Base-by-base conservation (phyloP, 2,888 invertebrate species). In the Apamea anceps region DNA sequence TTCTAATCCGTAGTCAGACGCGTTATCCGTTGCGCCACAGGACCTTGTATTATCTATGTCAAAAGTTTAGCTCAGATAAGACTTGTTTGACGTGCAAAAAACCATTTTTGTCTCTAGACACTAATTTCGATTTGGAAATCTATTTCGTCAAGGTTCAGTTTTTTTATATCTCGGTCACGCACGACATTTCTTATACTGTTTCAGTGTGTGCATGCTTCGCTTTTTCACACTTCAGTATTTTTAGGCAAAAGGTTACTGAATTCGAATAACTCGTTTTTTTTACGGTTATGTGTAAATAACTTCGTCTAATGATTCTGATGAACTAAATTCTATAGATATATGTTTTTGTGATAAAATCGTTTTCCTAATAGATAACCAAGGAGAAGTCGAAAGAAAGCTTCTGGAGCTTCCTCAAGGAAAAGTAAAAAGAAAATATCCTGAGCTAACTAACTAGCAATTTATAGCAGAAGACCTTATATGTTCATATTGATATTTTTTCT, bases 1-100 rank as follows among this genome's bases (percentile, higher is more conserved):
- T 97, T 97, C 97, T 97, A 97, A 97, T 97, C 97, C 97, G 97
- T 97, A 97, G 97, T 97, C 97, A 97, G 97, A 97, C 97, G 97
- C 97, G 97, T 97, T 97, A 97, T 97, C 97, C 97, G 94, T 97
- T 97, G 97, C 97, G 97, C 97, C 97, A 97, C 97, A 97, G 96
- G 97, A 93, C 93, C 93, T 65, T 72, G 37, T 77, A 0, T 0
- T 0, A 0, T 0, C 0, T 0, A 0, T 0, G 15, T 0, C 6
- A 48, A 89, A 89, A 81, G 57, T 68, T 48, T 21, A 1, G 62
- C 3, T 57, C 4, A 1, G 2, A n/a, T 70, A 51, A 63, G 60
- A 54, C 28, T 45, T 54, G 60, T 37, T 54, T n/a, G 37, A 42
- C 37, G n/a, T 77, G 13, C 42, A 6, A 37, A 67, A 21, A 51